These are phyloP conservation scores for Apotomis capreana DNA, from an alignment of 2,888 invertebrate species.

Conservation along the genomic window DNA sequence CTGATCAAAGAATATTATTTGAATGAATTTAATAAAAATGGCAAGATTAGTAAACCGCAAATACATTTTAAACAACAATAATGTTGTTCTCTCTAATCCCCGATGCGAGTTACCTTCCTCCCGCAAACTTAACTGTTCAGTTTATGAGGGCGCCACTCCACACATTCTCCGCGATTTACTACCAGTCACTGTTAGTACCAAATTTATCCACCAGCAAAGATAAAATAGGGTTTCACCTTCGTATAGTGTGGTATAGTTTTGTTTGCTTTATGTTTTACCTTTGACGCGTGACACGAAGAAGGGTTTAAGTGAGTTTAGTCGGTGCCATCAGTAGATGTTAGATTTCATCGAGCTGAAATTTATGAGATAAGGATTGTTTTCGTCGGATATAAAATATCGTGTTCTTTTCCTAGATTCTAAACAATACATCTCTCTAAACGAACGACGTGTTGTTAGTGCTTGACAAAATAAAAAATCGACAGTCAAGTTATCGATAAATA, in stretches of 20 bases:
- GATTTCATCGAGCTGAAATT: constrained; percentile 14
- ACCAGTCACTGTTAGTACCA: not conserved
- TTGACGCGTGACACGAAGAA: constrained; percentile 19
- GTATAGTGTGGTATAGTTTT: constrained; percentile 21
- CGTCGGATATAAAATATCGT: too few relatives aligned
- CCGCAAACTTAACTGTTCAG: constrained; percentile 32
- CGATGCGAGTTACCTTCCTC: constrained; percentile 11
- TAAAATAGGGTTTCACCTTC: constrained; percentile 23
- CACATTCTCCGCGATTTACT: constrained; percentile 20
- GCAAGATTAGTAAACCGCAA: too few relatives aligned
- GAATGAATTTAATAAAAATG: too few relatives aligned
- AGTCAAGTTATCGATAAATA: too few relatives aligned
- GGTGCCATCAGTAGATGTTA: not conserved
- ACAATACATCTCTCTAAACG: too few relatives aligned
- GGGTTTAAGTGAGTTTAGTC: constrained; percentile 30
- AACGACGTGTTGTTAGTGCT: too few relatives aligned
- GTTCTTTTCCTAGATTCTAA: too few relatives aligned
- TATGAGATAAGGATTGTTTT: not conserved
- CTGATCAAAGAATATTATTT: too few relatives aligned
- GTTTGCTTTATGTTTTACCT: constrained; percentile 30
- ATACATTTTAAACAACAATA: not conserved
- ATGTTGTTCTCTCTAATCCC: constrained; percentile 5
- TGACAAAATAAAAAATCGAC: too few relatives aligned
- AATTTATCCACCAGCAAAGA: constrained; percentile 18
- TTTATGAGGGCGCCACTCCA: constrained; percentile 24